Base-by-base conservation (phyloP, 2,888 invertebrate species). In the Morinoia aosen region DNA sequence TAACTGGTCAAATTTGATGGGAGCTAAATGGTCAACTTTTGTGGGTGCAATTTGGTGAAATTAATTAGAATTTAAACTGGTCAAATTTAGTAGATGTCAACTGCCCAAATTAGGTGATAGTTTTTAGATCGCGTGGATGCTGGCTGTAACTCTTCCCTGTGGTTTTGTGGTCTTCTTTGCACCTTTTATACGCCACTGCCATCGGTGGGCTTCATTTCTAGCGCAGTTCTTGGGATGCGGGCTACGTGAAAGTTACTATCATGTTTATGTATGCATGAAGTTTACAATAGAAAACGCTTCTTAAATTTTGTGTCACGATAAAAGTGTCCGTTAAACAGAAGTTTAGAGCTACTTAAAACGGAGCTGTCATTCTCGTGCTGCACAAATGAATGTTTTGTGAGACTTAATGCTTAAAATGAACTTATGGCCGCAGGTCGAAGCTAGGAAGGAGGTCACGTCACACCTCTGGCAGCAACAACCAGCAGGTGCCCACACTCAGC, bases 361-460 rank as follows among this genome's bases (percentile, higher is more conserved):
- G 33, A 33, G 2, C 25, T 33, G 25, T 33, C 25, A 25, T 33
- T 8, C 76, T 76, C 76, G 2, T 8, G 25, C 33, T 76, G 1
- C 25, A 33, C 2, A 76, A 33, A 76, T 33, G 25, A 33, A 33
- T 10, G 16, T 76, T 16, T 76, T 19, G 19, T 16, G 76, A 25
- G 76, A 61, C 33, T 76, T 3, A 76, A 76, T 76, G 33, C 33
- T 76, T 95, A 40, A 4, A 56, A 48, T 58, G 58, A 25, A 39
- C 58, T 76, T 90, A 14, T 94, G 8, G 76, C 61, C 19, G 2
- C 90, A 96, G 96, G 96, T 96, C 96, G 88, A 96, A 96, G 95
- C 90, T 96, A 61, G 96, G 96, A n/a, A 95, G 96, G 61, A 95
- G 96, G 19, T 96, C 96, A 40, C 96, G 96, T 16, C 96, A 96